Percentiles rank a stretch among this genome's conserved stretches.
These are phyloP conservation scores for Rhinopomastus cyanomelas DNA, from an alignment of 2,113 vertebrate species.

Conservation along the genomic window DNA sequence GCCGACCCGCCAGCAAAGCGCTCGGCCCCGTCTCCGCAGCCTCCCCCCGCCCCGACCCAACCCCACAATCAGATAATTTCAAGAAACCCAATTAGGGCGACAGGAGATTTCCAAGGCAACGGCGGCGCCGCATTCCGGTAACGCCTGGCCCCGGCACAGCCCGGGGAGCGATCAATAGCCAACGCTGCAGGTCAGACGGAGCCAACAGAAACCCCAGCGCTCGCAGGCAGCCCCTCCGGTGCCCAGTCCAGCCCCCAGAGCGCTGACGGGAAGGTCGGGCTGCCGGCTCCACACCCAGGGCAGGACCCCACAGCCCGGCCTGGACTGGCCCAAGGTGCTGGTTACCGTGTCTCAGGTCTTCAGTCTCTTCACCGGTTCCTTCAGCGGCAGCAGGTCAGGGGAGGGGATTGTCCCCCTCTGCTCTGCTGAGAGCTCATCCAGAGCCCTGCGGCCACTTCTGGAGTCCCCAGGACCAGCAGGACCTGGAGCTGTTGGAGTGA, in stretches of 20 bases:
- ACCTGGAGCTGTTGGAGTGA: too few relatives aligned
- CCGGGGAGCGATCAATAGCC: constrained; percentile 13
- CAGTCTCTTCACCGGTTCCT: neutral
- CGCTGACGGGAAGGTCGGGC: constrained; percentile 21
- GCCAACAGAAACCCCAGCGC: too few relatives aligned
- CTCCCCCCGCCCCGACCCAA: too few relatives aligned
- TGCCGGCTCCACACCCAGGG: neutral
- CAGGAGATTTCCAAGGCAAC: constrained; percentile 49
- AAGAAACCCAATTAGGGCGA: constrained; percentile 30
- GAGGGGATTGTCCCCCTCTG: too few relatives aligned
- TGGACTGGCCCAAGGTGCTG: too few relatives aligned
- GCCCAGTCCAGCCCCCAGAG: neutral
- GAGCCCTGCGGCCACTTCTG: too few relatives aligned
- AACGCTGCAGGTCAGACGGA: neutral
- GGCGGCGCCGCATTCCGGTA: neutral
- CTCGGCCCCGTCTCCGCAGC: too few relatives aligned
- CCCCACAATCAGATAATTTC: constrained; percentile 25
- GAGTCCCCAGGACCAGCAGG: too few relatives aligned
- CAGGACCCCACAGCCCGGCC: neutral
- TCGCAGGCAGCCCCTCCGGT: too few relatives aligned
- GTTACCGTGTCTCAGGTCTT: neutral
- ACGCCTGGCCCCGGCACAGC: neutral
- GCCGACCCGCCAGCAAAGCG: neutral
- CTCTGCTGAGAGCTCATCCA: too few relatives aligned
- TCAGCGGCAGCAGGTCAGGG: too few relatives aligned